A percentile compares a stretch with the other conserved stretches of the same genome.
phyloP scores from a whole-genome alignment of 2,113 vertebrate species.

The Caretta caretta region DNA sequence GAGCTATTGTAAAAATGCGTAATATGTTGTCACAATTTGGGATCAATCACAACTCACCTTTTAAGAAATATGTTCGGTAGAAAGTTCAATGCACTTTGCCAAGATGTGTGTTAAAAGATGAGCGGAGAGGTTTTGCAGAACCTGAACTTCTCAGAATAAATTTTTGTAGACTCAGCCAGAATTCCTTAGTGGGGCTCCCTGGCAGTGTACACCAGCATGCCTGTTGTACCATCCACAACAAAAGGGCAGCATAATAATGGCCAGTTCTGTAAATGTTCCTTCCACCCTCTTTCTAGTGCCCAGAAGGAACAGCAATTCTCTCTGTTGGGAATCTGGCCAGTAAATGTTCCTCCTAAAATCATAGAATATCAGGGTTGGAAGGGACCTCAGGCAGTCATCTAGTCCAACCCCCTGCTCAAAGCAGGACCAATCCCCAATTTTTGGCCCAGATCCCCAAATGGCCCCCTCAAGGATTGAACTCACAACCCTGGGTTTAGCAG shows the following conservation, averaged over 20 bases:
- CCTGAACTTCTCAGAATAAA: rapidly evolving
- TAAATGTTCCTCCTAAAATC: too few species aligned
- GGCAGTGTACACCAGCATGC: not conserved
- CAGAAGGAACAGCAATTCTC: not conserved
- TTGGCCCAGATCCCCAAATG: too few species aligned
- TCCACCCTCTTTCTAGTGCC: not conserved
- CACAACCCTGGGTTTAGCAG: too few species aligned
- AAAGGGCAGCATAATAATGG: not conserved
- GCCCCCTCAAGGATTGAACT: too few species aligned
- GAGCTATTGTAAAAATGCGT: not conserved
- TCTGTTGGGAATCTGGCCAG: not conserved
- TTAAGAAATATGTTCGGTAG: not conserved
- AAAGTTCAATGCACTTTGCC: not conserved
- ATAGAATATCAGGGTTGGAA: too few species aligned
- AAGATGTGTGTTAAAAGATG: not conserved
- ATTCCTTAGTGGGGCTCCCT: not conserved
- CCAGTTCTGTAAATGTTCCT: not conserved
- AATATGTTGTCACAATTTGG: not conserved
- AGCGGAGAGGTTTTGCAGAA: not conserved
- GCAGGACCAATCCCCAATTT: too few species aligned
- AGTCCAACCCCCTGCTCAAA: too few species aligned
- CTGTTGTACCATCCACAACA: not conserved
- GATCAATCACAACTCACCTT: not conserved
- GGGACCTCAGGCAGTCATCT: too few species aligned
- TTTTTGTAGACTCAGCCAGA: not conserved